Evolutionary conservation across 2,888 invertebrate species (phyloP).

Genomic region (Atrina japonica): DNA sequence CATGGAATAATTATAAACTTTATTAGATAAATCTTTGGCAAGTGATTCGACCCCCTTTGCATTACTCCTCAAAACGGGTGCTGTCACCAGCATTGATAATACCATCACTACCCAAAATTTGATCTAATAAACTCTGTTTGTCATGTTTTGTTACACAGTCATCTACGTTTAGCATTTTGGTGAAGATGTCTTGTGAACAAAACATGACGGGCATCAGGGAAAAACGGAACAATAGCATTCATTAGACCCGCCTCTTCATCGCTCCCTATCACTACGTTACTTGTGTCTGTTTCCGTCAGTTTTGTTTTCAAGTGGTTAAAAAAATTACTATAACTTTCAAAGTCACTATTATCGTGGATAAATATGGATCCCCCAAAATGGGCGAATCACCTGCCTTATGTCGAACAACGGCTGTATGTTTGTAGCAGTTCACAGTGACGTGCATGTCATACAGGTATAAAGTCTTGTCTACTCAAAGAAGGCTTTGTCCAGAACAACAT

Average conservation of each 20-base stretch:
- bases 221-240: too few species aligned
- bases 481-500: conserved; percentile 39
- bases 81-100: too few species aligned
- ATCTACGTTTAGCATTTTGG: too few species aligned
- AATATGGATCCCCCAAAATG: conserved; percentile 47
- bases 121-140: too few species aligned
- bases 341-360: conserved; percentile 48
- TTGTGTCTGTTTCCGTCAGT: conserved; percentile 23
- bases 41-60: too few species aligned
- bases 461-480: conserved; percentile 46
- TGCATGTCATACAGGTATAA: conserved; percentile 43
- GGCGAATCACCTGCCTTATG: conserved; percentile 30
- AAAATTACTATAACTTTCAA: conserved; percentile 40
- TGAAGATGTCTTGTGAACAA: too few species aligned
- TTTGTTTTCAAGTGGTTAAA: conserved; percentile 38
- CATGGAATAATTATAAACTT: too few species aligned
- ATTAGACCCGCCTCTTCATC: conserved; percentile 10
- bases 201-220: too few species aligned
- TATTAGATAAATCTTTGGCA: too few species aligned
- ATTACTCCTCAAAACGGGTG: too few species aligned
- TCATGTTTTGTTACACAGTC: too few species aligned
- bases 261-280: conserved; percentile 39
- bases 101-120: too few species aligned
- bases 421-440: conserved; percentile 44
- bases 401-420: conserved; percentile 29